Base-by-base conservation (phyloP, 2,113 vertebrate genomes). In the Xiphophorus couchianus region DNA sequence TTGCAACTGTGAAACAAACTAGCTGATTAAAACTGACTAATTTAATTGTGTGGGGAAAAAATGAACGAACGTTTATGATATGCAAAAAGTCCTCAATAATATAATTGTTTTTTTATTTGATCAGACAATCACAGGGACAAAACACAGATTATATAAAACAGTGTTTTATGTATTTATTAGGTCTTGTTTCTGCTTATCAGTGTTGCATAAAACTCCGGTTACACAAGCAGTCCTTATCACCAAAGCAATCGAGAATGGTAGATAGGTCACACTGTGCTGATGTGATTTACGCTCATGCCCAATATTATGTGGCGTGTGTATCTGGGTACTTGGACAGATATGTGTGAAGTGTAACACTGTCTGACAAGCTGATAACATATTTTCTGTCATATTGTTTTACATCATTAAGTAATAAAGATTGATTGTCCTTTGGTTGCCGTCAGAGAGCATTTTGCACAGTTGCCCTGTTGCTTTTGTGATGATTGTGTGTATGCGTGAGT, bases 331-430 rank as follows among this genome's bases (percentile, higher is more conserved):
- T 35, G 69, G 65, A 62, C 69, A 30, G 6, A 48, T 69, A 44
- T 73, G 81, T 77, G 77, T 69, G 72, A 77, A 61, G 62, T 63
- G 78, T 85, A 82, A 84, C 67, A 29, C 1, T 25, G 77, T 76
- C 68, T 22, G 86, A 90, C 82, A 87, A 84, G 80, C 78, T 87
- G 79, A 76, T 85, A 84, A 86, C 72, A 88, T 80, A 86, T 84
- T 87, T 84, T 74, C 60, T 84, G 68, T 84, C 84, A 84, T 81
- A 76, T 73, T 19, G 30, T 85, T 90, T 86, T 72, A 82, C 82
- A 90, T 85, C 71, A 85, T 89, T 86, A 86, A 84, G 80, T 88
- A 88, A 87, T 85, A 87, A 84, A 89, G 81, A 88, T 81, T 81
- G 82, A 89, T 91, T 86, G 78, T 30, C 71, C 86, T 85, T 88